Conservation (phyloP, 2,113 vertebrate genomes). For the Poicephalus gulielmi region DNA sequence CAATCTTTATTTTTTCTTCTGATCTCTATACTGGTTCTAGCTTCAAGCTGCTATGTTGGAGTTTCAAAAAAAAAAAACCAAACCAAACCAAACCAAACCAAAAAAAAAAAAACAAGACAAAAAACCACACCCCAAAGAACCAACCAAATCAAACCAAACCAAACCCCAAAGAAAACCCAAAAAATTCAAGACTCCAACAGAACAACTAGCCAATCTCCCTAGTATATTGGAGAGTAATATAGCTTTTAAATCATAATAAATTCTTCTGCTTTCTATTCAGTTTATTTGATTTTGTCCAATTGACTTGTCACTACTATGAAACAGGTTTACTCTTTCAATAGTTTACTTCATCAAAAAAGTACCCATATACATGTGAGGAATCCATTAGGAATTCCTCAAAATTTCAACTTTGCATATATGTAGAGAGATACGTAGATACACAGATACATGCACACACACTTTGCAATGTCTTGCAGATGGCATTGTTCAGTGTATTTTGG, state of each 20-base stretch:
- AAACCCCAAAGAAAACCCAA: not conserved
- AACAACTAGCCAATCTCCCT: not conserved
- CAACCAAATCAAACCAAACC: too few species aligned
- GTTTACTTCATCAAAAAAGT: not conserved
- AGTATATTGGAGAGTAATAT: not conserved
- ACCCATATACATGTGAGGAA: not conserved
- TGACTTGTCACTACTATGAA: not conserved
- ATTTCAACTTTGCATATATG: not conserved
- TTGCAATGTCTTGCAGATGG: not conserved
- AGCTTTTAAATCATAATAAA: not conserved
- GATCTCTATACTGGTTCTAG: not conserved
- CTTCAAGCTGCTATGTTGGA: not conserved
- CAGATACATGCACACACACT: not conserved
- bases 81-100: not conserved
- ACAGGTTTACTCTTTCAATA: not conserved
- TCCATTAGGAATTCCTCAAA: not conserved
- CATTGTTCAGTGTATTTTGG: not conserved
- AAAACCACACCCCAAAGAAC: too few species aligned
- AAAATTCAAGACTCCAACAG: not conserved
- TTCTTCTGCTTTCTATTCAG: not conserved
- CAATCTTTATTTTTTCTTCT: not conserved
- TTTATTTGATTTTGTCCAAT: not conserved
- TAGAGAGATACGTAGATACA: not conserved
- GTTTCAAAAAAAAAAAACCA: not conserved
- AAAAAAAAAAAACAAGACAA: not conserved